These are phyloP conservation scores for Micronisus gabar DNA, from an alignment of 2,113 vertebrate species.

Conservation along the genomic window DNA sequence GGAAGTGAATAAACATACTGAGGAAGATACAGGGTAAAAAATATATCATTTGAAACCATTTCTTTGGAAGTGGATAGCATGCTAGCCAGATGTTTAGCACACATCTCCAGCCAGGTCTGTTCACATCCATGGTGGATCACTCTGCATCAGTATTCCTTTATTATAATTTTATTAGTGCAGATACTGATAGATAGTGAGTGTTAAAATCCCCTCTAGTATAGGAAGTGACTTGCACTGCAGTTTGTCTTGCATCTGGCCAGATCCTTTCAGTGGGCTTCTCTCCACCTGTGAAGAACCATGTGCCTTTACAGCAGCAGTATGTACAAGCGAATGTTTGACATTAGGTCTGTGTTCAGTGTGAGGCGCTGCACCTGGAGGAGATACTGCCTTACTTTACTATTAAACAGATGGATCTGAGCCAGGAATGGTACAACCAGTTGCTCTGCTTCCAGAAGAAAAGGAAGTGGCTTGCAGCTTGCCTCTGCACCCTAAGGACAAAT, in stretches of 20 bases:
- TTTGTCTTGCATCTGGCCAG: not conserved
- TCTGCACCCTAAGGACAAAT: not conserved
- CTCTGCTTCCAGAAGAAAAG: not conserved
- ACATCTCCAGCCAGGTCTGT: not conserved
- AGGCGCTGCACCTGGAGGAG: not conserved
- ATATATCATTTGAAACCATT: not conserved
- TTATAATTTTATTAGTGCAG: not conserved
- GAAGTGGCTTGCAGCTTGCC: not conserved
- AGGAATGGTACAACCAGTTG: not conserved
- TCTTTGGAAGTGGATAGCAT: not conserved
- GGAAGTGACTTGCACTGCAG: not conserved
- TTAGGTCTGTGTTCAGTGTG: not conserved
- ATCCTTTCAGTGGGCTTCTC: not conserved
- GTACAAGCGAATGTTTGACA: not conserved
- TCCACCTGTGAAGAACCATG: not conserved
- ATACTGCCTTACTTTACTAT: not conserved
- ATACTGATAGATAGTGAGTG: not conserved
- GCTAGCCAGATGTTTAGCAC: not conserved
- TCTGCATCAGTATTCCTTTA: not conserved
- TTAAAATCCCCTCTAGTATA: not conserved
- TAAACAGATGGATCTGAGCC: not conserved
- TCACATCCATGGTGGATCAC: not conserved
- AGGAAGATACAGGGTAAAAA: fast-evolving
- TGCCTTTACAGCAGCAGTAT: not conserved
- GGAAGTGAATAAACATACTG: not conserved